Evolutionary conservation across 2,888 invertebrate genomes (phyloP).

Genomic region (Trachelus iudaicus): DNA sequence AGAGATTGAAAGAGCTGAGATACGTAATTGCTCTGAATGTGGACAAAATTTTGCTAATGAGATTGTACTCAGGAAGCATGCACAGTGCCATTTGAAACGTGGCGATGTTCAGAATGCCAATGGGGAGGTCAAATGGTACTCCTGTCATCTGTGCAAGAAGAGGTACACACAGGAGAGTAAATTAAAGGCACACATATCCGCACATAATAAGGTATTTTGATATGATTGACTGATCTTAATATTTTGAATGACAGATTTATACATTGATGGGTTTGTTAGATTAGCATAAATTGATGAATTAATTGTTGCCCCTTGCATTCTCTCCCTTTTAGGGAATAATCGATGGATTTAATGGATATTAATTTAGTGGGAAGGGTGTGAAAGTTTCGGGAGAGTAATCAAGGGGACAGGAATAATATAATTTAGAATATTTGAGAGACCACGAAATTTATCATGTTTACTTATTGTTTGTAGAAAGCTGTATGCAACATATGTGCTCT

Average conservation of each 20-base stretch:
- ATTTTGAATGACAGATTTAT: background rate
- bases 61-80: conserved; percentile 40
- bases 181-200: conserved; percentile 52
- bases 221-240: background rate
- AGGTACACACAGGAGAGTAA: conserved; percentile 53
- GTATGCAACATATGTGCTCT: conserved; percentile 33
- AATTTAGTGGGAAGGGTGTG: background rate
- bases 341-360: background rate
- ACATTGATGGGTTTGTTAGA: background rate
- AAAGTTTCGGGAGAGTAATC: background rate
- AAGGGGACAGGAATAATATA: background rate
- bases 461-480: conserved; percentile 32
- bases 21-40: conserved; percentile 43
- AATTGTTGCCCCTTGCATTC: background rate
- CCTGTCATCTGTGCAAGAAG: conserved; percentile 59
- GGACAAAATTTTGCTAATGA: conserved; percentile 46
- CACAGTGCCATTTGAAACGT: conserved; percentile 32
- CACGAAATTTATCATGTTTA: conserved; percentile 6
- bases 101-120: conserved; percentile 10
- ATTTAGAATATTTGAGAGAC: background rate
- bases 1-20: conserved; percentile 23
- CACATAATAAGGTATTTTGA: conserved; percentile 53
- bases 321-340: background rate
- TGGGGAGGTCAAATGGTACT: conserved; percentile 24
- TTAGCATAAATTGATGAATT: background rate